A percentile compares a stretch with the other conserved stretches of the same genome.
Evolutionary conservation across 1,140 invertebrate species (phyloP).

Genomic region (Hyposmocoma kahamanoa): DNA sequence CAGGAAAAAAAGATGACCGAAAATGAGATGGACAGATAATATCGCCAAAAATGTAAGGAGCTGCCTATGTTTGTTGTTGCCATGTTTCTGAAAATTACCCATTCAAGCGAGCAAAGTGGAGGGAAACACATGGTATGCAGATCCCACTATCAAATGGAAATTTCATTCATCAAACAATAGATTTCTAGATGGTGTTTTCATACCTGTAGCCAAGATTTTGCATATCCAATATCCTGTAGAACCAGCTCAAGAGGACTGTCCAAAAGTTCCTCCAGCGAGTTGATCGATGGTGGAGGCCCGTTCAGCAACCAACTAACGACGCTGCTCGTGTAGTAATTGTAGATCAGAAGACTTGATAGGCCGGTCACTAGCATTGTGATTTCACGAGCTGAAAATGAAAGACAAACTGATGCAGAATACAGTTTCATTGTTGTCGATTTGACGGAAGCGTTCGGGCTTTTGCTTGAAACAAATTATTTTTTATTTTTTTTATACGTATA

Average conservation of each 20-base stretch:
- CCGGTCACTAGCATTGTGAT: constrained; percentile 48
- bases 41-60: no score
- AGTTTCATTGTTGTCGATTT: neutral
- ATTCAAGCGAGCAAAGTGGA: no score
- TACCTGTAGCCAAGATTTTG: constrained; percentile 45
- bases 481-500: neutral
- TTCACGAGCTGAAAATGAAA: constrained; percentile 30
- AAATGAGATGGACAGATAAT: no score
- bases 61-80: no score
- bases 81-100: no score
- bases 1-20: no score
- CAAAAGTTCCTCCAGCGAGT: constrained; percentile 40
- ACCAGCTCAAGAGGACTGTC: constrained; percentile 41
- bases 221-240: constrained; percentile 55
- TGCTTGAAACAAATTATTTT: neutral
- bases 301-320: constrained; percentile 63
- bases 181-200: neutral
- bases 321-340: constrained; percentile 67
- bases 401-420: no score
- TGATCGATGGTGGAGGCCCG: constrained; percentile 42
- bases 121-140: no score
- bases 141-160: no score
- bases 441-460: neutral
- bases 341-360: constrained; percentile 45
- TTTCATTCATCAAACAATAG: no score